Evolutionary conservation across 2,113 vertebrate species (phyloP).

Genomic region (Helogale parvula): DNA sequence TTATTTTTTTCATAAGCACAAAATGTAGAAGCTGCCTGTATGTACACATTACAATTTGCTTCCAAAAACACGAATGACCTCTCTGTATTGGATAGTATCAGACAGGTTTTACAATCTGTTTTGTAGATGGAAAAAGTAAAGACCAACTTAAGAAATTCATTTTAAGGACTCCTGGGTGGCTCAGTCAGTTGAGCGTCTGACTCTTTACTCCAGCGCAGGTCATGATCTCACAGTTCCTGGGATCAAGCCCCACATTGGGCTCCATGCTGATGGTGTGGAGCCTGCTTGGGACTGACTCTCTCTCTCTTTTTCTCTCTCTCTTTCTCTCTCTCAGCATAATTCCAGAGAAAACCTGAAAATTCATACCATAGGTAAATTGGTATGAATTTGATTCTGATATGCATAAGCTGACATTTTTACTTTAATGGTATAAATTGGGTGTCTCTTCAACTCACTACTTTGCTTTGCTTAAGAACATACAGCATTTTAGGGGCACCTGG

Average conservation of each 20-base stretch:
- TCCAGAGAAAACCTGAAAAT: neutral
- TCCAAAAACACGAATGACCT: neutral
- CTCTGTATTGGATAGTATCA: neutral
- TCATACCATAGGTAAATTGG: neutral
- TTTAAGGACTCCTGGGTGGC: neutral
- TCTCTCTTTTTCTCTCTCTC: no score
- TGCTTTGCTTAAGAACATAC: neutral
- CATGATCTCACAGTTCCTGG: no score
- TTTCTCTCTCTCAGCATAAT: neutral
- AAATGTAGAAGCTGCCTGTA: neutral
- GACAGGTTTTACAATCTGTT: neutral
- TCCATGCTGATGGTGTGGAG: no score
- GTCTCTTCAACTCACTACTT: neutral
- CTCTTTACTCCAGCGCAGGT: no score
- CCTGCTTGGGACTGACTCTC: no score
- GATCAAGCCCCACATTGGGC: no score
- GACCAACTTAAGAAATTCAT: neutral
- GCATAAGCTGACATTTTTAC: neutral
- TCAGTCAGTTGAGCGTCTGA: no score
- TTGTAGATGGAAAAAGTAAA: neutral
- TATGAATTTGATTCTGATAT: conserved; percentile 13
- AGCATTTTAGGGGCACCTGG: neutral
- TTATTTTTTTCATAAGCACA: neutral
- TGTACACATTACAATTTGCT: neutral
- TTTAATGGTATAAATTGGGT: neutral